Base-by-base conservation (phyloP, 2,113 vertebrate genomes). In the Poecilia latipinna region DNA sequence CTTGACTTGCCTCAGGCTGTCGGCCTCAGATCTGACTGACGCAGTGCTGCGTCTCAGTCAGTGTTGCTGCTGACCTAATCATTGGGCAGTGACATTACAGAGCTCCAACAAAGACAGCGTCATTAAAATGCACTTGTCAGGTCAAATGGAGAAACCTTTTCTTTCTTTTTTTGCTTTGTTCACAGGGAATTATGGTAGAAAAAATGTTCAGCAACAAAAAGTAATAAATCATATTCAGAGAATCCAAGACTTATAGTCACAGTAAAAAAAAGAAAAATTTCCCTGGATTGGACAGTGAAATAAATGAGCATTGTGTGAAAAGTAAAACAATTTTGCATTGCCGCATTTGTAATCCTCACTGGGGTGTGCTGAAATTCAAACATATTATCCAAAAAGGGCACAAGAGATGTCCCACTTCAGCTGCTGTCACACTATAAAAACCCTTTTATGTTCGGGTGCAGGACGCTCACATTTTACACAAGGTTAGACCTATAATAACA, bases 11-110 rank as follows among this genome's bases (percentile, higher is more conserved):
- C 62, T 61, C 32, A 26, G 44, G 33, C 44, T 29, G 28, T 70
- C 48, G 26, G n/a, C 72, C 79, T 74, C 35, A 77, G 17, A 80
- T 72, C n/a, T 78, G 66, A 76, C 71, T 75, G 71, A 17, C 37
- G 60, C 8, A 66, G 35, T 33, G 63, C n/a, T 29, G 4, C 29
- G 32, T 65, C 48, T 75, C 42, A 82, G 61, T 74, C 61, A 70
- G 48, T 64, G 61, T 44, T 57, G 74, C 65, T 77, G 76, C 72
- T 39, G 29, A 85, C 65, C 67, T 66, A 72, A 84, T 51, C 33
- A 60, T 42, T 48, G 11, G 31, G 51, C 54, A 37, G 44, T 57
- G 51, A 57, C 68, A 28, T 44, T 69, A 57, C 22, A 78, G 65
- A 68, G 70, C 54, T 65, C 19, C 65, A 69, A 67, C 17, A 33